Evolutionary conservation across 2,113 vertebrate species (phyloP), one percentile per base, ranked within the genome.

Genomic region (Trogon surrucura): DNA sequence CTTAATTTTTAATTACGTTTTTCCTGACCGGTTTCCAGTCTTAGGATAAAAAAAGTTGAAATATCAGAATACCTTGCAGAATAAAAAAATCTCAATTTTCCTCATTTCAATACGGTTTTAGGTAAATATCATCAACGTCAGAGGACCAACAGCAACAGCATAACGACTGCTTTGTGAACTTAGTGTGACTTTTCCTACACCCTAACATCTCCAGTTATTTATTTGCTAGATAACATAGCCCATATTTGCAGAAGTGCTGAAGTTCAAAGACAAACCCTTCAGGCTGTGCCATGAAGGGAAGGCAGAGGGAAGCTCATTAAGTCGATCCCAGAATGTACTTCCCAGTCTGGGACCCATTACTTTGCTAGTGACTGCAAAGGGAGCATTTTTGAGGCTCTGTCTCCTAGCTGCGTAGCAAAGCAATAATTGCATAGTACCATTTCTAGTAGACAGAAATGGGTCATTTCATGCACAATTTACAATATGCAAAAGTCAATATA

Each of bases 381-480:
- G 61, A 34, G 12, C 2, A 3, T 45, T 75, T 45, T 3, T 14
- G 78, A 53, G n/a, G 26, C 11, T 51, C 45, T 66, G 9, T 64
- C 48, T 72, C 38, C 67, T 51, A 20, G 41, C 21, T 41, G 17
- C 13, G 23, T 2, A 50, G 29, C 53, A 25, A 62, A 77, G n/a
- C 11, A 21, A 6, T 45, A 93, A 92, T 34, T 44, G 73, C 41
- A 15, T 30, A 50, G 80, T 20, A 47, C n/a, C 69, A 34, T n/a
- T 77, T 38, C 80, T 44, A 53, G 25, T 2, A 27, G 88, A 6
- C 53, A 78, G 88, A 93, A 89, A 75, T 8, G 50, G 88, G 64
- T 61, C 64, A 70, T 97, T 96, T 97, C 95, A 93, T 89, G 84
- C 48, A 86, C 89, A 96, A 95, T 97, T 97, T 97, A 47, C 93